Evolutionary conservation across 2,797 vertebrate species (phyloP).

Genomic region (Rousettus madagascariensis): DNA sequence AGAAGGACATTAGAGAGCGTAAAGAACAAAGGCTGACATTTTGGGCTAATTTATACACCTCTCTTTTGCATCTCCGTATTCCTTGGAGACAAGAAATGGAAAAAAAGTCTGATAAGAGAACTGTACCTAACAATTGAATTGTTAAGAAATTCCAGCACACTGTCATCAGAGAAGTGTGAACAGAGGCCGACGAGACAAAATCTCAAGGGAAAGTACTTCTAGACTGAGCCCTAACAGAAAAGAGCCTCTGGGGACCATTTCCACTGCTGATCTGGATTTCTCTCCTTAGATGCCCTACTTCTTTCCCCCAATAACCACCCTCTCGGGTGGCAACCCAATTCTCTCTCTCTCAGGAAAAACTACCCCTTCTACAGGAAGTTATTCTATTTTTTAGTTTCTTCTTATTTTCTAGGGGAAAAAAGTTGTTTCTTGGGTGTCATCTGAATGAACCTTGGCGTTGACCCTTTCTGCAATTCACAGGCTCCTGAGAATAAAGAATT

Average conservation of each 20-base stretch:
- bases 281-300: background rate
- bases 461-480: background rate
- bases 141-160: background rate
- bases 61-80: background rate
- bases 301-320: background rate
- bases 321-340: background rate
- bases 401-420: background rate
- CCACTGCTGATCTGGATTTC: background rate
- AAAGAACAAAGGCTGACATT: background rate
- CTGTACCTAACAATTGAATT: background rate
- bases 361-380: background rate
- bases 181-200: background rate
- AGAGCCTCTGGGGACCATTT: background rate
- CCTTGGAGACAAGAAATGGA: background rate
- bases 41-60: background rate
- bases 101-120: background rate
- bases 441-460: background rate
- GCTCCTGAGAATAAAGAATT: background rate
- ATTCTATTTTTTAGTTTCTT: background rate
- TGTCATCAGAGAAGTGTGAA: background rate
- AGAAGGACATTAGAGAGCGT: background rate
- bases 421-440: background rate
- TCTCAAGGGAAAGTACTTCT: background rate
- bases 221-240: background rate
- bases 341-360: background rate